phyloP scores from a whole-genome alignment of 2,888 invertebrate species.

The Coecobrya sp. region DNA sequence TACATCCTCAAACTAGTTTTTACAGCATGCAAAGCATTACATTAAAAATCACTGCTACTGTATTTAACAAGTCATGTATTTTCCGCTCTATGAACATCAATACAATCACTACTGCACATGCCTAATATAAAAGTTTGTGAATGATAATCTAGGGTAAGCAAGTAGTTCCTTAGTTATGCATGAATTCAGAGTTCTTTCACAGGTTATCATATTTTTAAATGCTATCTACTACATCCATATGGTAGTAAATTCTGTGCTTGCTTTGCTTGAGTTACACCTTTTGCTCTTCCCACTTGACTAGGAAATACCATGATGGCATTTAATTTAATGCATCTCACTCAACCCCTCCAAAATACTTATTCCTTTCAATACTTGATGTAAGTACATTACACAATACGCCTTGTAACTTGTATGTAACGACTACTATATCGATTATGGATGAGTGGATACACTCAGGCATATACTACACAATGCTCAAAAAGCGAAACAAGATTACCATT shows the following conservation, averaged over 20 bases:
- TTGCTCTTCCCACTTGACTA: slow-evolving; percentile 28
- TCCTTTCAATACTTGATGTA: not conserved
- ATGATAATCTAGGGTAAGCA: not conserved
- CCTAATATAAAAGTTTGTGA: not conserved
- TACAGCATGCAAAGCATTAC: slow-evolving; percentile 32
- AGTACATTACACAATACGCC: not conserved
- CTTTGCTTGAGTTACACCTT: not conserved
- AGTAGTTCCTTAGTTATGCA: not conserved
- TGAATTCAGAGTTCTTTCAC: not conserved
- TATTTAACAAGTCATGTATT: slow-evolving; percentile 76
- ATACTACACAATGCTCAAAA: slow-evolving; percentile 11
- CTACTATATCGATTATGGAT: slow-evolving; percentile 5
- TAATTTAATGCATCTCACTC: slow-evolving; percentile 33
- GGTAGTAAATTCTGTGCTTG: no score
- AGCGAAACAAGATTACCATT: slow-evolving; percentile 63
- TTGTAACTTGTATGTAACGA: not conserved
- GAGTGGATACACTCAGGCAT: slow-evolving; percentile 23
- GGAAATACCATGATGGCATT: slow-evolving; percentile 3
- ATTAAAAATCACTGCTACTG: slow-evolving; percentile 33
- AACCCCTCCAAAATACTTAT: not conserved
- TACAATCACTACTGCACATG: not conserved
- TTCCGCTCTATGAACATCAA: slow-evolving; percentile 66
- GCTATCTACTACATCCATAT: not conserved
- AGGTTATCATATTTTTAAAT: not conserved
- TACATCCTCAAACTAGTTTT: no score